Conservation (phyloP, 2,888 invertebrate species). For the Heliconius cydno region DNA sequence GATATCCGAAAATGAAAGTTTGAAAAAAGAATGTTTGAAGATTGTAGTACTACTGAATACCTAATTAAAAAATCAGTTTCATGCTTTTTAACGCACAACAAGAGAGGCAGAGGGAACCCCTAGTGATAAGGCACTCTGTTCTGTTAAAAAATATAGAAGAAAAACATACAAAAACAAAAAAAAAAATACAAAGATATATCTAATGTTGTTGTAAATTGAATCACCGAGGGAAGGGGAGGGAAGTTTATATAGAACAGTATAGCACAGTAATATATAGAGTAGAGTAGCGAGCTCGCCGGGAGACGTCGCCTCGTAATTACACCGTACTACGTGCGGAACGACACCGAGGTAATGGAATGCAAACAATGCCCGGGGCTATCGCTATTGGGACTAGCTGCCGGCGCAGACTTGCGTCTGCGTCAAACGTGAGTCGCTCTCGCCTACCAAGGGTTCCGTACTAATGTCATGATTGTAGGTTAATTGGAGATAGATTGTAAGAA, state of each 20-base stretch:
- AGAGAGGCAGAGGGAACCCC: background rate
- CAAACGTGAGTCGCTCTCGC: no score
- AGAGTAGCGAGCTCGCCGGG: no score
- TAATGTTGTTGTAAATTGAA: background rate
- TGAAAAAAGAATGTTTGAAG: no score
- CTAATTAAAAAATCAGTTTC: no score
- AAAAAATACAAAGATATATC: background rate
- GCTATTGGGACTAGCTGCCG: conserved; percentile 18
- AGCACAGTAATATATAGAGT: no score
- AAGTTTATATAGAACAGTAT: background rate
- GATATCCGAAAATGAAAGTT: no score
- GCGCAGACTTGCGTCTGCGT: conserved; percentile 11
- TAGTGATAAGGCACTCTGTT: background rate
- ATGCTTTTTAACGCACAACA: no score
- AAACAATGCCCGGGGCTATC: conserved; percentile 41
- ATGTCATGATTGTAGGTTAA: no score
- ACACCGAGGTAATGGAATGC: conserved; percentile 42
- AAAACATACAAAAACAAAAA: background rate
- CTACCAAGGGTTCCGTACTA: no score
- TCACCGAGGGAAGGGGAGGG: background rate
- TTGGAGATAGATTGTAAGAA: no score
- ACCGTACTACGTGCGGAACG: conserved; percentile 23
- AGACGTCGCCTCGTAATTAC: conserved; percentile 19
- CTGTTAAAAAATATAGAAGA: background rate
- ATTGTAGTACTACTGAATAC: no score